A percentile compares a stretch with the other conserved stretches of the same genome.
Evolutionary conservation across 2,888 invertebrate genomes (phyloP).

Genomic region (Branchellion lobata): DNA sequence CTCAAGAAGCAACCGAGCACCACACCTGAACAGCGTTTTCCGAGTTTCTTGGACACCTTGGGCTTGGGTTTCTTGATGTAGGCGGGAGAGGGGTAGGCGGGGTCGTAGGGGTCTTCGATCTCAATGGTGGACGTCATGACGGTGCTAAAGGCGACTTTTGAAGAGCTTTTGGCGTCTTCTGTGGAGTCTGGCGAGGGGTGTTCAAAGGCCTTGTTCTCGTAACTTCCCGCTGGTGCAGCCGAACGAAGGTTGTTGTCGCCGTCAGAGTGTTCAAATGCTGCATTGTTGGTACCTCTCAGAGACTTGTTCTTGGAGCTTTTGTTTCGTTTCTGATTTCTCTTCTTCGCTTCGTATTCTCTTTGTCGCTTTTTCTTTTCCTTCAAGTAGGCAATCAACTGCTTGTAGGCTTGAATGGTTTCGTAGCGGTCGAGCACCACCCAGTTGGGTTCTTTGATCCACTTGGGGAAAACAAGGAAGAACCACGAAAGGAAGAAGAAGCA

Average conservation of each 20-base stretch:
- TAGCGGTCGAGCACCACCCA: conserved; percentile 44
- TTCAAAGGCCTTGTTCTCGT: no score
- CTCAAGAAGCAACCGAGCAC: no score
- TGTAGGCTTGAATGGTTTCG: conserved; percentile 12
- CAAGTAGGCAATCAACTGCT: conserved; percentile 6
- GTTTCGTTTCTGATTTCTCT: no score
- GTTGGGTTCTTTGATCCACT: conserved; percentile 45
- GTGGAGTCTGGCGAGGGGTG: no score
- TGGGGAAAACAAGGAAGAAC: conserved; percentile 45
- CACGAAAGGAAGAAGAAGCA: conserved; percentile 38
- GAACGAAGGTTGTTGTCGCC: background rate
- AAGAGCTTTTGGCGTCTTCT: no score
- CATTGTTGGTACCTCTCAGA: background rate
- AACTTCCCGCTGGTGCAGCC: background rate
- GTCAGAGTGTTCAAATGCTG: background rate
- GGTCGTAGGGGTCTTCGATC: conserved; percentile 30
- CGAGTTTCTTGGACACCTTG: conserved; percentile 8
- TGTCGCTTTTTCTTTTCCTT: conserved; percentile 1
- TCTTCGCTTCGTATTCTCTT: background rate
- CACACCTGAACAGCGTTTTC: background rate
- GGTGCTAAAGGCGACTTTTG: background rate
- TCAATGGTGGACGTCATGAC: conserved; percentile 24
- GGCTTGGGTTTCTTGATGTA: background rate
- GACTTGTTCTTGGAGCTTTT: background rate
- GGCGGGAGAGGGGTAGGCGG: background rate